Conservation (phyloP, 1,140 invertebrate species). For the Drosophila insularis region DNA sequence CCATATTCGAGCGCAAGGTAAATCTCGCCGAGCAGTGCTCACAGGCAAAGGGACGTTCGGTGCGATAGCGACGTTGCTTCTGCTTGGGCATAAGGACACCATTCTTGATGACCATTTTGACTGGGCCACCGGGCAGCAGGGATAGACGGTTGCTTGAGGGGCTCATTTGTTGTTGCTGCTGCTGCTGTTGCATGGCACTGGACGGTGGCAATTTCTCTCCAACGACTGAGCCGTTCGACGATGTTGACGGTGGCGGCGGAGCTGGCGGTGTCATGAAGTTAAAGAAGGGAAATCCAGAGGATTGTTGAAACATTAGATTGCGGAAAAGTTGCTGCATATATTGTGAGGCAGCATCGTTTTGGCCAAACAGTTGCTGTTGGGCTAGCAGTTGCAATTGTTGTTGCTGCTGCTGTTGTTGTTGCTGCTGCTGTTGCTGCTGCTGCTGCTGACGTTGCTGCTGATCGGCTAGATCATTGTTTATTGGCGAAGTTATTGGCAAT, state of each 20-base stretch:
- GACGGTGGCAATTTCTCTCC: conserved; percentile 7
- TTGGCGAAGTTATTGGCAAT: conserved; percentile 65
- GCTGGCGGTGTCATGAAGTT: conserved; percentile 84
- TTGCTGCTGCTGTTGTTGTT: conserved; percentile 83
- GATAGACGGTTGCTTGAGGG: neutral
- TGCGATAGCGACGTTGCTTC: conserved; percentile 94
- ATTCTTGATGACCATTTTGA: conserved; percentile 95
- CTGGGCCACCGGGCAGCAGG: conserved; percentile 84
- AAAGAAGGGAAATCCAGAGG: conserved; percentile 76
- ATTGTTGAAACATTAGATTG: conserved; percentile 84
- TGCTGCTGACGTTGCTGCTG: conserved; percentile 83
- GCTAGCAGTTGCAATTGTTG: conserved; percentile 84
- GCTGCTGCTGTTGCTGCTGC: conserved; percentile 76
- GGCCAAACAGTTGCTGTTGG: conserved; percentile 60
- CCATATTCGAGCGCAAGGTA: conserved; percentile 95
- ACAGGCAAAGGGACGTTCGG: conserved; percentile 94
- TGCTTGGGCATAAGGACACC: conserved; percentile 94
- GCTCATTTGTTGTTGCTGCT: conserved; percentile 22
- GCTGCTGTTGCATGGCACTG: neutral
- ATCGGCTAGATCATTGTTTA: conserved; percentile 56
- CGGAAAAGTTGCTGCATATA: conserved; percentile 84
- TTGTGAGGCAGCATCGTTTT: conserved; percentile 84
- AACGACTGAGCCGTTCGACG: conserved; percentile 74
- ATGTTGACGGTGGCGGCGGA: conserved; percentile 85
- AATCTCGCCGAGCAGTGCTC: conserved; percentile 94